Conservation (phyloP, 1,140 invertebrate species). For the Pectinophora gossypiella region DNA sequence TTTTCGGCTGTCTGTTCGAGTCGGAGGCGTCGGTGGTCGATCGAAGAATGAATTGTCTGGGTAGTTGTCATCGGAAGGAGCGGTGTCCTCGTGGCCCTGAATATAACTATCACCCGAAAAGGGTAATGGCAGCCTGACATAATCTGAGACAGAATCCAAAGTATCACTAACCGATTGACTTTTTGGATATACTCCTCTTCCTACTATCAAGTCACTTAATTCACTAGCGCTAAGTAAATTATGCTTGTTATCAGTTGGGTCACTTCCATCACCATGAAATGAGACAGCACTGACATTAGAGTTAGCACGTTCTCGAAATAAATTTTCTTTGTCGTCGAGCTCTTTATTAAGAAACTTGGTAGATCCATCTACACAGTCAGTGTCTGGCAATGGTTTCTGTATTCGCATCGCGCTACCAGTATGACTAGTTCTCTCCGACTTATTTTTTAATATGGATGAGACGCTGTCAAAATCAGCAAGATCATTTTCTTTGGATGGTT, state of each 20-base stretch:
- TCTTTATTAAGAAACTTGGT: conserved; percentile 35
- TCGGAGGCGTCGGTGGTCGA: conserved; percentile 78
- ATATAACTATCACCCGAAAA: conserved; percentile 76
- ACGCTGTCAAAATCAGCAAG: conserved; percentile 67
- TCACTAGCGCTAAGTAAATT: conserved; percentile 85
- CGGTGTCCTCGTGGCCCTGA: conserved; percentile 72
- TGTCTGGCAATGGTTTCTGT: conserved; percentile 33
- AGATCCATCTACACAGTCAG: conserved; percentile 74
- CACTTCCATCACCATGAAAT: conserved; percentile 90
- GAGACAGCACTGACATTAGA: conserved; percentile 85
- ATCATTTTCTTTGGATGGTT: conserved; percentile 62
- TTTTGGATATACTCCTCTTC: conserved; percentile 83
- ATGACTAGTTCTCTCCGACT: conserved; percentile 45
- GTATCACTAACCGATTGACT: conserved; percentile 88
- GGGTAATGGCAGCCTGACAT: conserved; percentile 87
- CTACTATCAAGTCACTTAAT: conserved; percentile 87
- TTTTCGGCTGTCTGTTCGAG: conserved; percentile 79
- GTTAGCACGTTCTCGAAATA: conserved; percentile 81
- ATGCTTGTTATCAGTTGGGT: conserved; percentile 87
- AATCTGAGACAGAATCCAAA: conserved; percentile 91
- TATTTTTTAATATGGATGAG: conserved; percentile 65
- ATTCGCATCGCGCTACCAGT: conserved; percentile 32
- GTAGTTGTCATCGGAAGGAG: conserved; percentile 70
- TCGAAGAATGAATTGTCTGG: conserved; percentile 69
- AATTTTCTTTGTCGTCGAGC: conserved; percentile 41